Conservation (phyloP, 1,140 invertebrate genomes). For the Vanessa atalanta region DNA sequence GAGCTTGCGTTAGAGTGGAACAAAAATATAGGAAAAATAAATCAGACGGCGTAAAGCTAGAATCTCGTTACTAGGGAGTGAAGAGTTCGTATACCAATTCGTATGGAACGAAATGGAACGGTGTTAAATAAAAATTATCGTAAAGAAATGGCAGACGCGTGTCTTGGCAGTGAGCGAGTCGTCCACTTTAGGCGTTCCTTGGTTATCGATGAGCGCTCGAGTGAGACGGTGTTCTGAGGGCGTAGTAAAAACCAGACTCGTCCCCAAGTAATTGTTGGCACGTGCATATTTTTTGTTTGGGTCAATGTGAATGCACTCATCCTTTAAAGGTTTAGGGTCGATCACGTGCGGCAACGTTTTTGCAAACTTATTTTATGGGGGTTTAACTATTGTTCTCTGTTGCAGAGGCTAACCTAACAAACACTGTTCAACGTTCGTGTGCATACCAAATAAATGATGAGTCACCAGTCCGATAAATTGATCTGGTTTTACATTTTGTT, state of each 20-base stretch:
- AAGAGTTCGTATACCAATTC: conserved; percentile 47
- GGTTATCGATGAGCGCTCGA: conserved; percentile 69
- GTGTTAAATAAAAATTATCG: conserved; percentile 49
- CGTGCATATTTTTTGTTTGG: conserved; percentile 67
- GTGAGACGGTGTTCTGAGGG: conserved; percentile 55
- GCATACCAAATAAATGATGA: background rate
- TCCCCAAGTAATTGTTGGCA: conserved; percentile 70
- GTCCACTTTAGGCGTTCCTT: conserved; percentile 44
- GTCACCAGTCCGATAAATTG: conserved; percentile 2
- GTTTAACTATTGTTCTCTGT: background rate
- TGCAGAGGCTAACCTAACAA: background rate
- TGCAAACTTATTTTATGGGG: background rate
- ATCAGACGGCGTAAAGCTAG: conserved; percentile 26
- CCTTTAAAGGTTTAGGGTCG: conserved; percentile 38
- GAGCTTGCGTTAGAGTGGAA: conserved; percentile 52
- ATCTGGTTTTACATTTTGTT: background rate
- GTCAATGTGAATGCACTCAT: conserved; percentile 53
- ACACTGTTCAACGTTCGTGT: background rate
- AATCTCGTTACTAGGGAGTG: conserved; percentile 37
- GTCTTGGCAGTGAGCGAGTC: conserved; percentile 61
- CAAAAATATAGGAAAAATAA: conserved; percentile 59
- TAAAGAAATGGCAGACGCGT: conserved; percentile 58
- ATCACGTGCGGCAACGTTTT: background rate
- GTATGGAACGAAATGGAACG: conserved; percentile 64
- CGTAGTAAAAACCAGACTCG: conserved; percentile 47